A percentile compares a stretch with the other conserved stretches of the same genome.
phyloP scores from a whole-genome alignment of 1,140 invertebrate genomes.

The Drosophila nigromelanica region DNA sequence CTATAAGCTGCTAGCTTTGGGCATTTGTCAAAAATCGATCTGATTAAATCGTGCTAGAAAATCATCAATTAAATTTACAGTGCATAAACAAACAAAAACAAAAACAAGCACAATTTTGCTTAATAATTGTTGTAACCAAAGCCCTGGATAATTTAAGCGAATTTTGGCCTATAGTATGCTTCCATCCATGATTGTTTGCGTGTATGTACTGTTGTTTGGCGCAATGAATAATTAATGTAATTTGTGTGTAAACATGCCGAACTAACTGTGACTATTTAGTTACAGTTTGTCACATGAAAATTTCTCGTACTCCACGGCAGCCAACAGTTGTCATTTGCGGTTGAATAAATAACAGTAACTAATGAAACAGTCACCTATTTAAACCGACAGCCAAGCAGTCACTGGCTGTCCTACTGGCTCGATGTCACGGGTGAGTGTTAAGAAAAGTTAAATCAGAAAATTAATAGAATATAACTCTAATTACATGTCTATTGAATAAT shows the following conservation, averaged over 20 bases:
- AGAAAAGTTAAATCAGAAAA: neutral
- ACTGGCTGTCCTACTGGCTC: neutral
- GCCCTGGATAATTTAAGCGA: constrained; percentile 52
- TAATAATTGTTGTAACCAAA: constrained; percentile 11
- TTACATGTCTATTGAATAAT: neutral
- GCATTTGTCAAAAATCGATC: constrained; percentile 59
- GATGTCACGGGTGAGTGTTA: neutral
- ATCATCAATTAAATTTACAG: constrained; percentile 63
- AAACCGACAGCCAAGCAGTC: constrained; percentile 16
- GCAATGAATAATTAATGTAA: constrained; percentile 65
- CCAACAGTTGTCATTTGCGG: constrained; percentile 64
- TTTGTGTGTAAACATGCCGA: constrained; percentile 41
- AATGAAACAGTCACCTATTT: constrained; percentile 62
- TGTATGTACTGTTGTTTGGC: constrained; percentile 12
- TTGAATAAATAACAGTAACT: constrained; percentile 61
- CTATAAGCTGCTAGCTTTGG: constrained; percentile 46
- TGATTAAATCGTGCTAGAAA: constrained; percentile 49
- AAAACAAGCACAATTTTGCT: constrained; percentile 30
- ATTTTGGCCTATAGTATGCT: constrained; percentile 47
- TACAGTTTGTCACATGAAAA: constrained; percentile 58
- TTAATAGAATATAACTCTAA: neutral
- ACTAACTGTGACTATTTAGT: constrained; percentile 61
- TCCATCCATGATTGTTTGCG: neutral
- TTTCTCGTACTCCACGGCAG: constrained; percentile 36
- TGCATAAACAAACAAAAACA: constrained; percentile 37